Base-by-base conservation (phyloP, 2,113 vertebrate genomes). In the Xiphophorus maculatus region DNA sequence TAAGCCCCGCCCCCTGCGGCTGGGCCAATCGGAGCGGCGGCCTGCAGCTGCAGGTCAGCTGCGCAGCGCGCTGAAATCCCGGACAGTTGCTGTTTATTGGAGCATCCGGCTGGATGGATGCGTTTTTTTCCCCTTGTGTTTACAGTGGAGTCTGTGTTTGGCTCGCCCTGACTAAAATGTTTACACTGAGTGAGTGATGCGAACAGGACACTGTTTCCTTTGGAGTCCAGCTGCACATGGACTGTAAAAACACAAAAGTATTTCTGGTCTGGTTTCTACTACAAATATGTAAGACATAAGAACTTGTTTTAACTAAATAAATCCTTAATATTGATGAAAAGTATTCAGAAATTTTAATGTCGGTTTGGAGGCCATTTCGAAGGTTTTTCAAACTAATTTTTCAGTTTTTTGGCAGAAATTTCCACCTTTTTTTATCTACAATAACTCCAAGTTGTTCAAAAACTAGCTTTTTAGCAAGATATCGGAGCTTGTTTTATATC, bases 81-180 rank as follows among this genome's bases (percentile, higher is more conserved):
- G 17, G 73, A 72, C 88, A 87, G 90, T 84, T 91, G 90, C 83
- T 90, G 84, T 91, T 88, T 87, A 74, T 61, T 63, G 81, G 61
- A 61, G 73, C 54, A 40, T 77, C 63, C 28, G 77, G 22, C 66
- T n/a, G 81, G 86, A 90, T 85, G 70, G 87, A 91, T 90, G 81
- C 42, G 73, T 67, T 84, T 76, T 64, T 37, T 14, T 74, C 1
- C 73, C 40, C 73, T 85, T 40, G 63, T 89, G 88, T 91, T 86
- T 85, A 91, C 90, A 89, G 81, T 77, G 89, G 81, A 51, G 78
- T 79, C 69, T 70, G 81, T 80, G 79, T 88, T 93, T 91, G 88
- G 84, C 86, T 27, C 1, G 69, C 66, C 6, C 0, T 80, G 88
- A 88, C 82, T 90, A 82, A 87, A 90, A 73, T 93, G 92, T 93